Evolutionary conservation across 2,113 vertebrate species (phyloP).

Genomic region (Coturnix japonica): DNA sequence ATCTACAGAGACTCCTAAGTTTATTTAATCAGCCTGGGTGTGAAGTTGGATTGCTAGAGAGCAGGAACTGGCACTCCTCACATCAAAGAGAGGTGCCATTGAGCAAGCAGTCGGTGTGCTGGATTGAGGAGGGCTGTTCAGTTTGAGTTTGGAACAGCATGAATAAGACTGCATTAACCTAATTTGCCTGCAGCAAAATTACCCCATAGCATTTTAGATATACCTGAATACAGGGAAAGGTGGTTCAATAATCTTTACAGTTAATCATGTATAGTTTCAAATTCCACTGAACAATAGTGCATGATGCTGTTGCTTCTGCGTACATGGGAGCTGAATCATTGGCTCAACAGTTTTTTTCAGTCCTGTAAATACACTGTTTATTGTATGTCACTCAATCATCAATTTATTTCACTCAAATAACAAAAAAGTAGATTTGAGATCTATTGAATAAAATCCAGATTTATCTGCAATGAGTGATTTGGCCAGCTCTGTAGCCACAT

Average conservation of each 20-base stretch:
- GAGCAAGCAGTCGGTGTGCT: not conserved
- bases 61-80: not conserved
- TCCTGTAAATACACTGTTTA: not conserved
- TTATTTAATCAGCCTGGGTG: slow-evolving; percentile 26
- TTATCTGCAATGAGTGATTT: not conserved
- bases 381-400: not conserved
- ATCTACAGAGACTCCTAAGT: not conserved
- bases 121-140: not conserved
- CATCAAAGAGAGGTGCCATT: not conserved
- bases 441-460: not conserved
- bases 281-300: not conserved
- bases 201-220: not conserved
- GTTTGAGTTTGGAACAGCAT: not conserved
- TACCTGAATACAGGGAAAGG: not conserved
- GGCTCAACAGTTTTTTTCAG: not conserved
- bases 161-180: not conserved
- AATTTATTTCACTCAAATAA: not conserved
- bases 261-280: not conserved
- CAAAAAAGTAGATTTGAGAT: not conserved
- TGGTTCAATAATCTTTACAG: not conserved
- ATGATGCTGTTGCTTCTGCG: not conserved
- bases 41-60: not conserved
- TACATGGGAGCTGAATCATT: not conserved
- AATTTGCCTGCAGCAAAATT: not conserved
- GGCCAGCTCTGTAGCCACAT: not conserved